These are phyloP conservation scores for Meta bourneti DNA, from an alignment of 2,888 invertebrate species.

Conservation along the genomic window DNA sequence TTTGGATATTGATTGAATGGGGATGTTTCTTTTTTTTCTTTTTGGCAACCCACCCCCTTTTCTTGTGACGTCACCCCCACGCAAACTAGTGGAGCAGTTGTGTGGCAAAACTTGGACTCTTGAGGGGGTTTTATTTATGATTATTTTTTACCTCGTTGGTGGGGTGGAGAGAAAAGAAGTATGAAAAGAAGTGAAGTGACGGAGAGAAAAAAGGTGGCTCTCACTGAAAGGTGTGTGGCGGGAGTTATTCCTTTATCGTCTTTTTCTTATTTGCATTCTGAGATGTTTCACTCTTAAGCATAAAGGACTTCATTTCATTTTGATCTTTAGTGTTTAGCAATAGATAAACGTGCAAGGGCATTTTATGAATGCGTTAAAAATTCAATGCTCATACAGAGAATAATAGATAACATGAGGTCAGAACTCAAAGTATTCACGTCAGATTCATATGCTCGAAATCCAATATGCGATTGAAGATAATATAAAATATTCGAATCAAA, in stretches of 20 bases:
- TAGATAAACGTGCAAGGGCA: not conserved
- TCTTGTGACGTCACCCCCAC: slow-evolving; percentile 46
- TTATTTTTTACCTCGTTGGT: not conserved
- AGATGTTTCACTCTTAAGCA: not conserved
- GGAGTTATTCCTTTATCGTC: not conserved
- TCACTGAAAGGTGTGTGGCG: not conserved
- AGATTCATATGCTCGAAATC: too few species aligned
- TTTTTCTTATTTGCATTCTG: not conserved
- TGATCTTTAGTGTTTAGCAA: not conserved
- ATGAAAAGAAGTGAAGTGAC: not conserved
- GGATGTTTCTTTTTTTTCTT: not conserved
- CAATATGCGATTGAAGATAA: too few species aligned
- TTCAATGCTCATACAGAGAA: not conserved
- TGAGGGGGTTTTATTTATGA: slow-evolving; percentile 1
- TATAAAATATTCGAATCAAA: too few species aligned
- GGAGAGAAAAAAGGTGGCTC: not conserved
- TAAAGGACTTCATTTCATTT: not conserved
- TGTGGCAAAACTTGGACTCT: slow-evolving; percentile 10
- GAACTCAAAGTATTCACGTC: too few species aligned
- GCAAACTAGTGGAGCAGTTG: slow-evolving; percentile 19
- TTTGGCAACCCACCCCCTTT: not conserved
- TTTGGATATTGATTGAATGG: slow-evolving; percentile 73
- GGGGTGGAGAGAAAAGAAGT: not conserved
- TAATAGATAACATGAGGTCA: not conserved
- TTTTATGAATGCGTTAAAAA: not conserved